Conservation (phyloP, 1,140 invertebrate species). For the Harlomillsia oculata region DNA sequence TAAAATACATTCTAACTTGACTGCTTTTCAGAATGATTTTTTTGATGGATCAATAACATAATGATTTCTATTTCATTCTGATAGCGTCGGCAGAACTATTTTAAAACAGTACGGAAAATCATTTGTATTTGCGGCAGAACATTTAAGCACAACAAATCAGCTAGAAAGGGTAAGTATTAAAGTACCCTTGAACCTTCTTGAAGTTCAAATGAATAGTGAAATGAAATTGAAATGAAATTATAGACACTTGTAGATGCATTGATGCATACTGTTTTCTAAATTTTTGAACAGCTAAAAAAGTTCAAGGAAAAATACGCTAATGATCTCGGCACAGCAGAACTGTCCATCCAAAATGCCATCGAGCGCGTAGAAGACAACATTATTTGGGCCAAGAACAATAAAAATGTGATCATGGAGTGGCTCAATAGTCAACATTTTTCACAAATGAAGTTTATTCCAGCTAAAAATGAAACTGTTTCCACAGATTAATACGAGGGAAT, state of each 20-base stretch:
- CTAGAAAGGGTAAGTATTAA: slow-evolving; percentile 57
- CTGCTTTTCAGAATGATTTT: too few relatives aligned
- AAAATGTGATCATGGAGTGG: slow-evolving; percentile 61
- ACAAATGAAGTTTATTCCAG: too few relatives aligned
- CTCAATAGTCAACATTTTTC: too few relatives aligned
- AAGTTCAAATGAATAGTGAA: background rate
- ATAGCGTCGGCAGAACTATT: slow-evolving; percentile 54
- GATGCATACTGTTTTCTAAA: too few relatives aligned
- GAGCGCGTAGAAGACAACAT: slow-evolving; percentile 69
- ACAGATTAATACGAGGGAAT: too few relatives aligned
- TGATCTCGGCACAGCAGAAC: slow-evolving; percentile 49
- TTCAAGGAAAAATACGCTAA: slow-evolving; percentile 40
- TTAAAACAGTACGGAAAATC: slow-evolving; percentile 58
- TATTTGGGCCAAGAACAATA: slow-evolving; percentile 66
- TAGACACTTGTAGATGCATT: too few relatives aligned
- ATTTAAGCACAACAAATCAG: slow-evolving; percentile 62
- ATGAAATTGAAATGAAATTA: background rate
- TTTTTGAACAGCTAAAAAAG: slow-evolving; percentile 48
- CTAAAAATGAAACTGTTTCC: too few relatives aligned
- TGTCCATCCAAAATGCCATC: slow-evolving; percentile 63
- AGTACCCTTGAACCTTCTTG: too few relatives aligned
- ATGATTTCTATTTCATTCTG: slow-evolving; percentile 5
- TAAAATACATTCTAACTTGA: background rate
- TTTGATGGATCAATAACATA: background rate
- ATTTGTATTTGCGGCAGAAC: slow-evolving; percentile 55